Conservation (phyloP, 2,113 vertebrate species). For the Rhynchopsitta pachyrhyncha region DNA sequence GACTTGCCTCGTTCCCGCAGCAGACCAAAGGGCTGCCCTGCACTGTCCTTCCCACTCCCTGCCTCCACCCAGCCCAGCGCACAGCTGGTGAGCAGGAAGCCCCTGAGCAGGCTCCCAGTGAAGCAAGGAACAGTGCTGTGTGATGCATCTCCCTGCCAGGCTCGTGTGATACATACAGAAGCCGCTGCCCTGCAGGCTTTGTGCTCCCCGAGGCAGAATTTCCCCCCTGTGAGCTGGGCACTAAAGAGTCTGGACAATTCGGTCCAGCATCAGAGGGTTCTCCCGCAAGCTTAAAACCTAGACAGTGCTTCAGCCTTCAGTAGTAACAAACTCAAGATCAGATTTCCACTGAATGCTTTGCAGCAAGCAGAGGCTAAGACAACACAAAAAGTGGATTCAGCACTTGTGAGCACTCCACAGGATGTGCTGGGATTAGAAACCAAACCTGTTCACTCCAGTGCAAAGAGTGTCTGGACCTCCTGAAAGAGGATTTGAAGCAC, state of each 20-base stretch:
- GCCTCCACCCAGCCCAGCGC: neutral
- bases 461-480: neutral
- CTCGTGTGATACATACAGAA: neutral
- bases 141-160: neutral
- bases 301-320: neutral
- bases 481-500: neutral
- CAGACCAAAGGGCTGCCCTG: neutral
- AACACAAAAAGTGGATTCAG: neutral
- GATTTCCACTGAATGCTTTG: neutral
- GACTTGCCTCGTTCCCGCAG: neutral
- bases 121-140: neutral
- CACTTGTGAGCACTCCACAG: neutral
- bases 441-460: neutral
- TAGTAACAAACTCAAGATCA: neutral
- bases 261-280: neutral
- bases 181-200: neutral
- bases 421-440: neutral
- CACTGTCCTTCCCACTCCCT: neutral
- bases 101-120: neutral
- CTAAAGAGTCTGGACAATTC: neutral
- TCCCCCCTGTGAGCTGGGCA: too few relatives aligned
- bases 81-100: neutral
- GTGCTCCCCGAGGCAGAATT: neutral
- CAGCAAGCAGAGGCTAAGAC: neutral
- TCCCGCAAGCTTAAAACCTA: too few relatives aligned